Conservation (phyloP, 2,888 invertebrate species). For the Epistrophella euchroma region DNA sequence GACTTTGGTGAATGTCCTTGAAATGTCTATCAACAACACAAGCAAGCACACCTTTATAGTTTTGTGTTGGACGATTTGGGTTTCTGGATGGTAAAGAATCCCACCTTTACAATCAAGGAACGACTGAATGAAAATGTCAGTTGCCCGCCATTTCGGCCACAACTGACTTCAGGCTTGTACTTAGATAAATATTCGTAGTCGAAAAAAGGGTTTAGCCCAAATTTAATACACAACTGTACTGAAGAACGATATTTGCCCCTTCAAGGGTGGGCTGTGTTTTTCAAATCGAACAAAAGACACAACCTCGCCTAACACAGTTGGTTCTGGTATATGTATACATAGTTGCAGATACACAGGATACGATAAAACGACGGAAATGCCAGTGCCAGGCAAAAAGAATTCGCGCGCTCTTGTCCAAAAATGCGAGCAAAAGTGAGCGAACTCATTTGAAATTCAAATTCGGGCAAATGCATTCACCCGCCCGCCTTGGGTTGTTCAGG, state of each 20-base stretch:
- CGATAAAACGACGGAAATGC: constrained; percentile 48
- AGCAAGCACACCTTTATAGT: constrained; percentile 25
- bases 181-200: neutral
- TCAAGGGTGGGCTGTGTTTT: constrained; percentile 28
- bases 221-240: constrained; percentile 24
- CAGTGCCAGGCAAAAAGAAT: constrained; percentile 36
- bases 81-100: neutral
- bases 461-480: constrained; percentile 70
- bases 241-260: constrained; percentile 8
- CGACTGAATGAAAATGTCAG: constrained; percentile 71
- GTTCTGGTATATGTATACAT: neutral
- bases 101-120: constrained; percentile 42
- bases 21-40: constrained; percentile 48
- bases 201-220: constrained; percentile 37
- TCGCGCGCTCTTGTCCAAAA: constrained; percentile 44
- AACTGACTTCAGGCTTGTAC: neutral
- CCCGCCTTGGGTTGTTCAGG: constrained; percentile 53
- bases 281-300: constrained; percentile 22
- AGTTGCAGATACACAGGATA: constrained; percentile 32
- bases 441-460: constrained; percentile 76
- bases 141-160: constrained; percentile 10
- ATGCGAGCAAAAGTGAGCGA: constrained; percentile 30
- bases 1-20: constrained; percentile 67
- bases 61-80: constrained; percentile 21
- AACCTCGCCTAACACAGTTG: neutral